Percentiles rank a stretch among this genome's conserved stretches.
Evolutionary conservation across 2,797 vertebrate species (phyloP).

Genomic region (Aeoliscus strigatus): DNA sequence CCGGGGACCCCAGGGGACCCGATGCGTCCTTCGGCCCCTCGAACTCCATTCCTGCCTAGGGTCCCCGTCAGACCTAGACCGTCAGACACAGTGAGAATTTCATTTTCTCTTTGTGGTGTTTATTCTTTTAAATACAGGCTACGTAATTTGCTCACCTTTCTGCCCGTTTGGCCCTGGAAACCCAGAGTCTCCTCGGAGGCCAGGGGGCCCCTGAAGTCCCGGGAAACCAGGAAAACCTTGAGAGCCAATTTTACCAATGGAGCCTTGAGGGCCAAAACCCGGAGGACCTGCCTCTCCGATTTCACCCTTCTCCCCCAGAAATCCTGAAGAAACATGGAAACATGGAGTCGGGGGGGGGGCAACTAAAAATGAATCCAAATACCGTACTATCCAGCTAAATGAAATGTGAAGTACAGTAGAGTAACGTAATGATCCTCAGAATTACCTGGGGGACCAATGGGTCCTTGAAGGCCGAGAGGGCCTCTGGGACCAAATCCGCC

Average conservation of each 20-base stretch:
- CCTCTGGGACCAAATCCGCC: constrained; percentile 40
- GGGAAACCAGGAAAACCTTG: constrained; percentile 51
- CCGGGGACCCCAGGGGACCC: constrained; percentile 43
- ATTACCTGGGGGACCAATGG: constrained; percentile 50
- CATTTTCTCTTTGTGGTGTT: not conserved
- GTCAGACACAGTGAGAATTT: not conserved
- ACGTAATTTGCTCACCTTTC: constrained; percentile 59
- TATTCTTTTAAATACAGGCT: not conserved
- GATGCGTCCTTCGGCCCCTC: constrained; percentile 31
- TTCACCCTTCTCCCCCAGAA: constrained; percentile 59
- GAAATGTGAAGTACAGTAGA: no score
- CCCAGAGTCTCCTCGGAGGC: constrained; percentile 44
- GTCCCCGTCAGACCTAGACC: constrained; percentile 50
- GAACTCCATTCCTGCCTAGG: constrained; percentile 28
- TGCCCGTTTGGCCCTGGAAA: constrained; percentile 24
- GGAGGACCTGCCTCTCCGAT: constrained; percentile 41
- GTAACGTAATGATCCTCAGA: not conserved
- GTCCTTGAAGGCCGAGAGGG: constrained; percentile 33
- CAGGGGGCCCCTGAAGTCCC: constrained; percentile 50
- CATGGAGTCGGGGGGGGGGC: no score
- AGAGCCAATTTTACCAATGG: constrained; percentile 49
- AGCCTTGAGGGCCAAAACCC: constrained; percentile 50
- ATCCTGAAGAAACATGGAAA: constrained; percentile 58
- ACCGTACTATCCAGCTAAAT: no score
- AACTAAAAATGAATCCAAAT: not conserved